phyloP scores from a whole-genome alignment of 1,140 invertebrate genomes.

The Linepithema humile region DNA sequence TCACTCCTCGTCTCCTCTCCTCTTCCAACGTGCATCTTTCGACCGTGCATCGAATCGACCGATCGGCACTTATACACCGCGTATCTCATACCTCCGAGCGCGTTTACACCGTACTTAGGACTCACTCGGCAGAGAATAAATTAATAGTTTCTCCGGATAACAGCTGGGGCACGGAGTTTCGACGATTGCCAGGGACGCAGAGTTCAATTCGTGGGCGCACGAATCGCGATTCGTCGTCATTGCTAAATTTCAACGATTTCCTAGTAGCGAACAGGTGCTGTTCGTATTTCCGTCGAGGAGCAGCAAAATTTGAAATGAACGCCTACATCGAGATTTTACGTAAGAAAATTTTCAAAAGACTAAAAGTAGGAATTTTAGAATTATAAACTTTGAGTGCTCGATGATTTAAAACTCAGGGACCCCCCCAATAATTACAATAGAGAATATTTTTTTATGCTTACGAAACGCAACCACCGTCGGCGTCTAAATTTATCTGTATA shows the following conservation, averaged over 20 bases:
- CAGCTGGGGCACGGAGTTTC: slow-evolving; percentile 76
- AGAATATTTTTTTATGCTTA: not conserved
- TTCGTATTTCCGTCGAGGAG: not conserved
- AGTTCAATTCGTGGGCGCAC: slow-evolving; percentile 17
- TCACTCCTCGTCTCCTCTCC: slow-evolving; percentile 6
- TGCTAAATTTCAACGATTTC: not conserved
- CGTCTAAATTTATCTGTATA: not conserved
- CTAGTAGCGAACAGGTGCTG: not conserved
- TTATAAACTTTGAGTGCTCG: too few relatives aligned
- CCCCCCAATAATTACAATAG: not conserved
- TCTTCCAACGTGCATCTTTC: slow-evolving; percentile 53
- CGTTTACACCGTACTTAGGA: slow-evolving; percentile 81
- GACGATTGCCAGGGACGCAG: slow-evolving; percentile 74
- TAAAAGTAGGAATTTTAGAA: too few relatives aligned
- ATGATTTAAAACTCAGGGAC: not conserved
- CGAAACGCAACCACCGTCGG: not conserved
- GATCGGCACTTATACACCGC: slow-evolving; percentile 73
- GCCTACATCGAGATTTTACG: not conserved
- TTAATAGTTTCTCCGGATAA: slow-evolving; percentile 80
- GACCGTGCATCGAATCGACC: slow-evolving; percentile 70
- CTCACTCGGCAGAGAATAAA: slow-evolving; percentile 79
- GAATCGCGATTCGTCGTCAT: slow-evolving; percentile 3
- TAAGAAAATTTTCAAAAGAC: too few relatives aligned
- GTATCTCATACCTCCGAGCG: slow-evolving; percentile 77
- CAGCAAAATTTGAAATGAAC: too few relatives aligned